These are phyloP conservation scores for Thymelicus acteon DNA, from an alignment of 2,888 invertebrate species.

Conservation along the genomic window DNA sequence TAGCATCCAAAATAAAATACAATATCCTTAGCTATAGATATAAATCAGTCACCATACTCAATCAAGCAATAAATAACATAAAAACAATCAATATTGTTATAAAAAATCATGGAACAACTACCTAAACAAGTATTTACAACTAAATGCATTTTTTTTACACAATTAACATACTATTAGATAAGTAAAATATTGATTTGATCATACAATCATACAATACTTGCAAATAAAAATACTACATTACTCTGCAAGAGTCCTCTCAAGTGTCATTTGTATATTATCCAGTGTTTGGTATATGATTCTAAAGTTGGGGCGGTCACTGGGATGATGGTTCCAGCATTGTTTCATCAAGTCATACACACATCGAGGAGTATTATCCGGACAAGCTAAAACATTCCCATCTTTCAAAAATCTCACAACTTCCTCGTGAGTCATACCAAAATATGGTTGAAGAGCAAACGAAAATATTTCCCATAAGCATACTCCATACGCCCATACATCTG, in stretches of 20 bases:
- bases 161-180: conserved; percentile 40
- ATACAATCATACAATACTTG: conserved; percentile 38
- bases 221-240: conserved; percentile 49
- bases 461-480: conserved; percentile 99
- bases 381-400: conserved; percentile 95
- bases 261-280: conserved; percentile 86
- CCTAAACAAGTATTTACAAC: conserved; percentile 34
- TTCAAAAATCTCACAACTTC: conserved; percentile 98
- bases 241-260: conserved; percentile 77
- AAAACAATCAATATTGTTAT: conserved; percentile 1
- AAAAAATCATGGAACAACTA: conserved; percentile 16
- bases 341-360: conserved; percentile 96
- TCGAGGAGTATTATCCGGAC: conserved; percentile 95
- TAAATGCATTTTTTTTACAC: conserved; percentile 42
- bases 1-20: too few relatives aligned
- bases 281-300: conserved; percentile 91
- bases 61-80: conserved; percentile 29
- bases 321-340: conserved; percentile 96
- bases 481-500: conserved; percentile 99
- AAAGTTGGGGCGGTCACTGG: conserved; percentile 94
- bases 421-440: conserved; percentile 98
- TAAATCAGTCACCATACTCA: not conserved
- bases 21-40: not conserved
- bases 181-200: conserved; percentile 44
- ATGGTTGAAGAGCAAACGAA: conserved; percentile 97